phyloP scores from a whole-genome alignment of 1,140 invertebrate genomes.

The Penaeus vannamei region DNA sequence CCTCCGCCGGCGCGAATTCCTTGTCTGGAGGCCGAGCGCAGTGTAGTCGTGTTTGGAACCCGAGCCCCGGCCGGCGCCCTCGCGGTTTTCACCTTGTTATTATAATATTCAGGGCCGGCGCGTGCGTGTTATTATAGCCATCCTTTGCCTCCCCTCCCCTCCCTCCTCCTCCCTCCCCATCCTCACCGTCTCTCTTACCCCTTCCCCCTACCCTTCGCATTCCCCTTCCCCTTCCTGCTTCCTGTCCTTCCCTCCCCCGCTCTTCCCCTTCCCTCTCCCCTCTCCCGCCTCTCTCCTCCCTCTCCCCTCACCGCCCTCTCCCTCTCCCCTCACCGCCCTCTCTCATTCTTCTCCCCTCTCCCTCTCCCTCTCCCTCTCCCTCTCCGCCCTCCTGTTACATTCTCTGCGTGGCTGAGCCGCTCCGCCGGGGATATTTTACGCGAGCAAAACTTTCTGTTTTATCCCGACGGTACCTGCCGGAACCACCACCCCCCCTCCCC shows the following conservation, averaged over 20 bases:
- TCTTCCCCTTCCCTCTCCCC: background rate
- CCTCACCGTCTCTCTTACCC: conserved; percentile 35
- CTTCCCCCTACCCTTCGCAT: background rate
- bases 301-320: background rate
- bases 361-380: background rate
- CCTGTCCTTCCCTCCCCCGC: conserved; percentile 1
- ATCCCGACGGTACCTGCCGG: too few relatives aligned
- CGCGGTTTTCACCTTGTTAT: too few relatives aligned
- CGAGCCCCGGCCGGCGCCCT: too few relatives aligned
- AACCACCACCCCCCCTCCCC: too few relatives aligned
- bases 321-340: too few relatives aligned
- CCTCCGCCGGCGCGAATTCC: too few relatives aligned
- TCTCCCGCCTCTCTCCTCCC: background rate
- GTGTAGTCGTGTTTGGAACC: too few relatives aligned
- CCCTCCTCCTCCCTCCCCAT: conserved; percentile 13
- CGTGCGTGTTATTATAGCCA: background rate
- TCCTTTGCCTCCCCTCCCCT: background rate
- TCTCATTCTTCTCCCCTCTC: background rate
- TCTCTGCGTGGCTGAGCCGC: too few relatives aligned
- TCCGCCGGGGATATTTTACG: too few relatives aligned
- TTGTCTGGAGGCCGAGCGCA: too few relatives aligned
- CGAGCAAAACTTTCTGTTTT: too few relatives aligned
- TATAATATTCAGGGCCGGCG: background rate
- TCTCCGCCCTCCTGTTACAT: too few relatives aligned
- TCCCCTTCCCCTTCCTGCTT: background rate